Percentiles rank a stretch among this genome's conserved stretches.
These are phyloP conservation scores for Drosophila busckii DNA, from an alignment of 1,140 invertebrate genomes.

Conservation along the genomic window DNA sequence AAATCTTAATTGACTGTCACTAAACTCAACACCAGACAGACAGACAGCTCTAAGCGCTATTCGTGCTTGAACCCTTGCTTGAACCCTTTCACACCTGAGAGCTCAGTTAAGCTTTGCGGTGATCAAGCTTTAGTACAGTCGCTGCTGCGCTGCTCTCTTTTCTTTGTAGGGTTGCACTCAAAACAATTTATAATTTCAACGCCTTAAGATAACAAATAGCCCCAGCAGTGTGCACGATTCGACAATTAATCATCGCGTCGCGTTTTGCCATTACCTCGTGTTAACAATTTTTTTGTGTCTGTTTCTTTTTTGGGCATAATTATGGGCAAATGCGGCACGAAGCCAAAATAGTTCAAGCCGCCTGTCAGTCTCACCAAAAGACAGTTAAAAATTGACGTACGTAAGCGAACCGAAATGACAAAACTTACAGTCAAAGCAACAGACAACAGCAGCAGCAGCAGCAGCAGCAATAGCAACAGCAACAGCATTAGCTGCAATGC, in stretches of 20 bases:
- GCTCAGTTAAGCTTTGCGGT: conserved; percentile 2
- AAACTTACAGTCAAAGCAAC: conserved; percentile 11
- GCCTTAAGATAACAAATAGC: conserved; percentile 76
- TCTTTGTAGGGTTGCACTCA: conserved; percentile 49
- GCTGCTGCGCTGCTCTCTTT: background rate
- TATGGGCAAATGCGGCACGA: conserved; percentile 65
- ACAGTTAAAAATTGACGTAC: conserved; percentile 74
- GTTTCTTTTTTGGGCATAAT: conserved; percentile 76
- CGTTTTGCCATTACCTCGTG: conserved; percentile 54
- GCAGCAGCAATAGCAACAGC: conserved; percentile 9
- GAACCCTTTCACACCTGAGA: conserved; percentile 72
- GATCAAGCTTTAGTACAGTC: conserved; percentile 26
- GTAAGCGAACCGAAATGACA: conserved; percentile 37
- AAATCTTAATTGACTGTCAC: conserved; percentile 34
- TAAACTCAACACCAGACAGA: conserved; percentile 23
- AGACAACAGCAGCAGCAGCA: background rate
- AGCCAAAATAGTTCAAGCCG: conserved; percentile 40
- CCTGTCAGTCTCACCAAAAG: conserved; percentile 32
- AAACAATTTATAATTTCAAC: conserved; percentile 78
- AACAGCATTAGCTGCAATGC: conserved; percentile 24
- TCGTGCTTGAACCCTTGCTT: conserved; percentile 60
- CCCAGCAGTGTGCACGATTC: conserved; percentile 69
- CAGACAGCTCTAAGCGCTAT: conserved; percentile 18
- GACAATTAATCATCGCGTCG: conserved; percentile 71
- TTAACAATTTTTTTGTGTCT: too few species aligned